Conservation (phyloP, 2,888 invertebrate species). For the Pecten maximus region DNA sequence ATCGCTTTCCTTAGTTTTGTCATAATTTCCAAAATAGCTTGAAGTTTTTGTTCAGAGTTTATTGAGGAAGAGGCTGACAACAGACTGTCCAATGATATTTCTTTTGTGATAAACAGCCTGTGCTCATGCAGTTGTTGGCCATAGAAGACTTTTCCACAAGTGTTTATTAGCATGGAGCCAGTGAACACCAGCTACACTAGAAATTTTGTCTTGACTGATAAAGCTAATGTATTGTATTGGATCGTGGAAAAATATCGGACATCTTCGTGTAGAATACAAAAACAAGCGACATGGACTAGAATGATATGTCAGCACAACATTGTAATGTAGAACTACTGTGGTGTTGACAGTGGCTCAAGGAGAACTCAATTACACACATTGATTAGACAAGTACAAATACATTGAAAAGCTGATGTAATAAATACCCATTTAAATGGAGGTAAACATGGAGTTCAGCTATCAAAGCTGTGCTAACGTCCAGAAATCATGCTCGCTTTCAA, state of each 20-base stretch:
- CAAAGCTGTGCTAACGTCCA: not conserved
- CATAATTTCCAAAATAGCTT: not conserved
- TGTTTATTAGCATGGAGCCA: not conserved
- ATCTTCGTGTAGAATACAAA: not conserved
- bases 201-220: not conserved
- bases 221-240: constrained; percentile 10
- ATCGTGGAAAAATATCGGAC: not conserved
- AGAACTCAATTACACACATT: not conserved
- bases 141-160: no score
- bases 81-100: not conserved
- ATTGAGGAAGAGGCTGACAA: not conserved
- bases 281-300: not conserved
- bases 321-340: not conserved
- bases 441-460: not conserved
- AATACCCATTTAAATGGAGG: not conserved
- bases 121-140: not conserved
- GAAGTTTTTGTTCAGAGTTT: not conserved
- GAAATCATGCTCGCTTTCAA: not conserved
- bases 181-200: not conserved
- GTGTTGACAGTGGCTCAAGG: constrained; percentile 10
- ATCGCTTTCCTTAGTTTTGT: not conserved
- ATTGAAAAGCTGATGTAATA: not conserved
- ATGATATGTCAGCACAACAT: not conserved
- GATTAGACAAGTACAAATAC: not conserved
- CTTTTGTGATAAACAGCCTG: not conserved